A percentile compares a stretch with the other conserved stretches of the same genome.
Evolutionary conservation across 2,113 vertebrate species (phyloP).

Genomic region (Campylomormyrus numenius): DNA sequence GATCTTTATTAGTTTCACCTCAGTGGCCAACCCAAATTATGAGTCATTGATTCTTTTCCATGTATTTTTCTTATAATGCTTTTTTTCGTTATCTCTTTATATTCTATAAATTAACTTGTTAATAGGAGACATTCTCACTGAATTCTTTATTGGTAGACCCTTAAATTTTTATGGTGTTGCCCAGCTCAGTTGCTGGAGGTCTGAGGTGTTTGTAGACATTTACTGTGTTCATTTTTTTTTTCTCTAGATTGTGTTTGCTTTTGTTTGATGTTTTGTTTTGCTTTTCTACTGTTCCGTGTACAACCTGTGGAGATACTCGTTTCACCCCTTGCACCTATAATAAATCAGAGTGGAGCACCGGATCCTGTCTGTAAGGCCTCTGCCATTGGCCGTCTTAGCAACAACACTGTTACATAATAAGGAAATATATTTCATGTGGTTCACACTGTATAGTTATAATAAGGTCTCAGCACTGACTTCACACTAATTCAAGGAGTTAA

Average conservation of each 20-base stretch:
- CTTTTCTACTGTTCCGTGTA: neutral
- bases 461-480: conserved; percentile 5
- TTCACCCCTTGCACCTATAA: neutral
- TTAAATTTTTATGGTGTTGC: neutral
- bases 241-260: neutral
- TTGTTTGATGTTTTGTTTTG: conserved; percentile 1
- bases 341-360: neutral
- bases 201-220: neutral
- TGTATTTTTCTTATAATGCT: neutral
- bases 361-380: neutral
- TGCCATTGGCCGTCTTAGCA: neutral
- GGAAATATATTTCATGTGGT: neutral
- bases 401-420: conserved; percentile 4
- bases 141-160: neutral
- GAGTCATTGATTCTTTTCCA: neutral
- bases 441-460: conserved; percentile 20
- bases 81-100: neutral
- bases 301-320: neutral
- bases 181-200: neutral
- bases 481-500: conserved; percentile 18
- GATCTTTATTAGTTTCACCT: neutral
- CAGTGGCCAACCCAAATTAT: neutral
- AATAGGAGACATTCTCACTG: neutral
- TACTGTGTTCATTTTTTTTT: neutral
- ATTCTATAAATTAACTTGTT: neutral